Conservation (phyloP, 1,140 invertebrate genomes). For the Gyrodactylus salaris region DNA sequence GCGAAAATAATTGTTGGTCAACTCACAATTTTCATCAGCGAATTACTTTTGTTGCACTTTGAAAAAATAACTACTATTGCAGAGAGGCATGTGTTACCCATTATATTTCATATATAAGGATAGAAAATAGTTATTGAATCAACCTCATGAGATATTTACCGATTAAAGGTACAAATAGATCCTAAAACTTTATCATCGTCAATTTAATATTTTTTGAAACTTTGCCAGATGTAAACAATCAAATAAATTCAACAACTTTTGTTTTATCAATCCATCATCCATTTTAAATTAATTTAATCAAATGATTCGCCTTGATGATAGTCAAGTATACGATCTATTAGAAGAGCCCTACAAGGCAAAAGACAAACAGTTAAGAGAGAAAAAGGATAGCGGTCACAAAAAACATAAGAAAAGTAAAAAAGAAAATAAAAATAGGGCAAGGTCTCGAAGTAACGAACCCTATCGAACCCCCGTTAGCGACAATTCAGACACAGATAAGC, state of each 20-base stretch:
- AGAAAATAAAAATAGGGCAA: background rate
- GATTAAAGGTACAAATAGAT: too few relatives aligned
- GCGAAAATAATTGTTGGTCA: too few relatives aligned
- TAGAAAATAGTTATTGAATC: too few relatives aligned
- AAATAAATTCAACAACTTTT: too few relatives aligned
- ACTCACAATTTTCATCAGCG: background rate
- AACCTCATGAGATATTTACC: too few relatives aligned
- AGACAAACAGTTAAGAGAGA: background rate
- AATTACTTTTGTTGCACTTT: background rate
- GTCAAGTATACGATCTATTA: background rate
- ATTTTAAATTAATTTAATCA: too few relatives aligned
- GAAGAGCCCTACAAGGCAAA: background rate
- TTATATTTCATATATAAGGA: too few relatives aligned
- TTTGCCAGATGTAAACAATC: too few relatives aligned
- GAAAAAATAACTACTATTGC: background rate
- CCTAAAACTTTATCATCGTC: too few relatives aligned
- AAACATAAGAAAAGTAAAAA: background rate
- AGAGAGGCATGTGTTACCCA: background rate
- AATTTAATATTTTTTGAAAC: too few relatives aligned
- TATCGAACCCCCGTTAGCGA: background rate
- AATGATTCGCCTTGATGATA: background rate
- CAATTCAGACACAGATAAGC: too few relatives aligned
- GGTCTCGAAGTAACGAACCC: background rate
- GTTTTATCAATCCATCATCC: too few relatives aligned
- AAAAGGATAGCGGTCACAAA: background rate